Evolutionary conservation across 1,140 invertebrate species (phyloP), one percentile per base, ranked within the genome.

Genomic region (Drosophila subpulchrella): DNA sequence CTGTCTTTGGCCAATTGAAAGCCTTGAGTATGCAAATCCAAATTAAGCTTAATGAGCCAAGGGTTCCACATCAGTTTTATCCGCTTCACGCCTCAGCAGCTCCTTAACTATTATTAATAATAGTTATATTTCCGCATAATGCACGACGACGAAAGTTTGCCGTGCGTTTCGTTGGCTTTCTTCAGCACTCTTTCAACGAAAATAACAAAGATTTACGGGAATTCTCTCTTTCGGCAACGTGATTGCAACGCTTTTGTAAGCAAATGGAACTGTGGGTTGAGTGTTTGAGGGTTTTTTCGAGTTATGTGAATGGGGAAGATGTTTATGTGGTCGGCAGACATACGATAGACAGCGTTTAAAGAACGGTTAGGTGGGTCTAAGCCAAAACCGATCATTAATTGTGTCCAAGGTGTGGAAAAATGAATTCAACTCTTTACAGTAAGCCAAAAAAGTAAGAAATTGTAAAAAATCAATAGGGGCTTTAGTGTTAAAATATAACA

Each of bases 21-120:
- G 66, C 27, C 57, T 12, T 72, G 53, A 48, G 67, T 72, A 72
- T 72, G 68, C 68, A 72, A 72, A 72, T 72, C 68, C 85, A 85
- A 89, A 89, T 90, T 65, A 75, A 81, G 73, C 73, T 85, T 72
- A 89, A 89, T 89, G 77, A 89, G 83, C 77, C 82, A 89, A 89
- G 74, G 76, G 75, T 65, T 71, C 50, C 67, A 68, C 67, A 71
- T 56, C 66, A 42, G 41, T 42, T 11, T 50, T 24, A 51, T 47
- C 47, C 54, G 77, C 72, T 88, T 84, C 74, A 89, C 59, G 84
- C 74, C 77, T 81, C 85, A 81, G 77, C 85, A 48, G 68, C 70
- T 34, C 30, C 55, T 56, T 88, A 53, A 81, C 78, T 89, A 88
- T 88, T 80, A 77, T 71, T 88, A 88, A 89, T 76, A 75, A 76